These are phyloP conservation scores for Xestia rhomboidea DNA, from an alignment of 2,888 invertebrate species.

Conservation along the genomic window DNA sequence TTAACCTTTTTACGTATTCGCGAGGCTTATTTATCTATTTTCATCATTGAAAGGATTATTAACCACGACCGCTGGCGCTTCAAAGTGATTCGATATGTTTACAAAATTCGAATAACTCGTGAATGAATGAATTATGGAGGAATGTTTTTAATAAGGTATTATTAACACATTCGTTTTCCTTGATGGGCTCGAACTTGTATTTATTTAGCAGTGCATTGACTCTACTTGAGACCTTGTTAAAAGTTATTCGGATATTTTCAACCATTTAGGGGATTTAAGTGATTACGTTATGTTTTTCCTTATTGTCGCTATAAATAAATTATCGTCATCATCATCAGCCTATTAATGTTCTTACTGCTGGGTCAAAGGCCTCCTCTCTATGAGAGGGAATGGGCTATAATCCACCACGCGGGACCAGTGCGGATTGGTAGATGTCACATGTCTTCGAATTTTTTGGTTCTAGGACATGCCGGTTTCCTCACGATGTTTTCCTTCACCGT, in stretches of 20 bases:
- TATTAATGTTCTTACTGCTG: too few species aligned
- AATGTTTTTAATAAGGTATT: conserved; percentile 15
- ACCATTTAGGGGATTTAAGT: conserved; percentile 3
- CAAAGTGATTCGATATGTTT: conserved; percentile 7
- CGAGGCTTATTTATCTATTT: conserved; percentile 35
- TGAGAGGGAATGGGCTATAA: too few species aligned
- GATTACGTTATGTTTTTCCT: neutral
- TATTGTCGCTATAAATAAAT: conserved; percentile 5
- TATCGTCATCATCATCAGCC: too few species aligned
- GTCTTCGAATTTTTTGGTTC: too few species aligned
- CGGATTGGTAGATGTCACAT: too few species aligned
- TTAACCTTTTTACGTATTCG: conserved; percentile 34
- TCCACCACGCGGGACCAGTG: too few species aligned
- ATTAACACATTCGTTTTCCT: conserved; percentile 41
- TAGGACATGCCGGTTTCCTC: too few species aligned
- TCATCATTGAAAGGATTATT: conserved; percentile 5
- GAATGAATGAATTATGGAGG: conserved; percentile 31
- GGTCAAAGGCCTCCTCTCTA: too few species aligned
- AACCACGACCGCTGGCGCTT: conserved; percentile 12
- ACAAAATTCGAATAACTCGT: conserved; percentile 18
- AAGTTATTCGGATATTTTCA: conserved; percentile 3
- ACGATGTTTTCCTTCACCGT: too few species aligned
- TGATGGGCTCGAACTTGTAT: conserved; percentile 23
- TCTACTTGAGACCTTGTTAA: conserved; percentile 22
- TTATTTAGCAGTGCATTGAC: conserved; percentile 50